Conservation (phyloP, 2,888 invertebrate genomes). For the Eupithecia tripunctaria region DNA sequence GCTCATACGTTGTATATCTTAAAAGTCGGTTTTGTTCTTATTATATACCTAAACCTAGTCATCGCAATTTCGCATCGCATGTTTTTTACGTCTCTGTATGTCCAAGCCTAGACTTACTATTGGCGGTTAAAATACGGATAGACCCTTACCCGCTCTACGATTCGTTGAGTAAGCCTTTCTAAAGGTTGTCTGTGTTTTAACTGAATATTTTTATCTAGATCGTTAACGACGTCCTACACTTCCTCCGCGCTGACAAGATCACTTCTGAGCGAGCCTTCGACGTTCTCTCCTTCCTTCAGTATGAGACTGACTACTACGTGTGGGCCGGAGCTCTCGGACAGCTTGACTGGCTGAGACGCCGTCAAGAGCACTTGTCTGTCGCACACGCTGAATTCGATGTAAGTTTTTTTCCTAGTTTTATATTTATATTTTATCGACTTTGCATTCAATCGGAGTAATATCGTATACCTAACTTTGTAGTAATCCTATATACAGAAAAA, state of each 20-base stretch:
- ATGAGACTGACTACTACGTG: slow-evolving; percentile 89
- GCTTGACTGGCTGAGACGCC: slow-evolving; percentile 78
- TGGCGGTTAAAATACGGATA: neutral
- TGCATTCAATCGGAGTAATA: neutral
- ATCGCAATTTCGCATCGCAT: too few relatives aligned
- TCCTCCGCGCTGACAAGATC: slow-evolving; percentile 86
- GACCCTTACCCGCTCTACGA: neutral
- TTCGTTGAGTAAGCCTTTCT: neutral
- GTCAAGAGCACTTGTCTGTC: slow-evolving; percentile 67
- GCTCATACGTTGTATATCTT: neutral
- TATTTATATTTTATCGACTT: neutral
- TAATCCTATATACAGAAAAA: neutral
- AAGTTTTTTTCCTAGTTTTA: slow-evolving; percentile 36
- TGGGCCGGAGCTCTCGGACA: slow-evolving; percentile 88
- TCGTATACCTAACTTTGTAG: neutral
- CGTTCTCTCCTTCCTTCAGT: slow-evolving; percentile 86
- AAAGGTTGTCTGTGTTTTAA: neutral
- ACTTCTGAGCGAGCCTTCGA: slow-evolving; percentile 84
- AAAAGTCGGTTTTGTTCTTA: neutral
- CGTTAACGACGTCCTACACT: slow-evolving; percentile 90
- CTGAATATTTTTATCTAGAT: slow-evolving; percentile 63
- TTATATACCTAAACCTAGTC: neutral
- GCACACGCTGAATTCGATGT: slow-evolving; percentile 65
- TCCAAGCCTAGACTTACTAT: neutral
- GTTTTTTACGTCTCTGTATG: neutral